phyloP scores from a whole-genome alignment of 2,888 invertebrate genomes.

The Serripes groenlandicus region DNA sequence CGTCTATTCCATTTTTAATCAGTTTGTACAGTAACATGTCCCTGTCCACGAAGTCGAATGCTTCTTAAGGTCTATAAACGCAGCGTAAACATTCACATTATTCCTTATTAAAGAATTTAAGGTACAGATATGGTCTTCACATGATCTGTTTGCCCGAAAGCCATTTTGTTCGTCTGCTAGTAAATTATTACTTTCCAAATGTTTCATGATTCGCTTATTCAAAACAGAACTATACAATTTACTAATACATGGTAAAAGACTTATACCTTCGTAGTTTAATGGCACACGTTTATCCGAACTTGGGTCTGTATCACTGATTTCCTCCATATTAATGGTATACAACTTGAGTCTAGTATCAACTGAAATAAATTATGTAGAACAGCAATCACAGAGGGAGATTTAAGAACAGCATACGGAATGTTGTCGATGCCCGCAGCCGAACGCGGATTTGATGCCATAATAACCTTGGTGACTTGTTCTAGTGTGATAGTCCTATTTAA shows the following conservation, averaged over 20 bases:
- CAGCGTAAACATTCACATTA: constrained; percentile 13
- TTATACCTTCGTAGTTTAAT: constrained; percentile 21
- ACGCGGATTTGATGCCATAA: constrained; percentile 16
- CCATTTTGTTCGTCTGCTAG: no score
- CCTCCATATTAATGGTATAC: no score
- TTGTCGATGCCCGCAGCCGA: constrained; percentile 26
- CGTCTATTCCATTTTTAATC: constrained; percentile 27
- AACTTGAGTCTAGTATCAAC: constrained; percentile 21
- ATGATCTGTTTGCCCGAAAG: constrained; percentile 35
- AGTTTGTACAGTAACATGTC: constrained; percentile 50
- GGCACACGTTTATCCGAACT: constrained; percentile 15
- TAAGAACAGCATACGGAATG: constrained; percentile 33
- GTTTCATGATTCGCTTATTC: constrained; percentile 28
- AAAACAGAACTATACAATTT: constrained; percentile 48
- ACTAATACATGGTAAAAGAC: constrained; percentile 39
- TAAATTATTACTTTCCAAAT: no score
- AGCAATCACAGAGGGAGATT: constrained; percentile 19
- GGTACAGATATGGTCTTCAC: constrained; percentile 49
- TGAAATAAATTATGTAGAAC: constrained; percentile 23
- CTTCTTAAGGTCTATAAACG: constrained; percentile 23
- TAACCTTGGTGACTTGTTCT: constrained; percentile 23
- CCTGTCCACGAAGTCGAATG: constrained; percentile 31
- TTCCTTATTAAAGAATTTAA: constrained; percentile 36
- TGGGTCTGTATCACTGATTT: constrained; percentile 13
- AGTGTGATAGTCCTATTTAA: constrained; percentile 30